Conservation (phyloP, 2,797 vertebrate genomes). For the Falco rusticolus region DNA sequence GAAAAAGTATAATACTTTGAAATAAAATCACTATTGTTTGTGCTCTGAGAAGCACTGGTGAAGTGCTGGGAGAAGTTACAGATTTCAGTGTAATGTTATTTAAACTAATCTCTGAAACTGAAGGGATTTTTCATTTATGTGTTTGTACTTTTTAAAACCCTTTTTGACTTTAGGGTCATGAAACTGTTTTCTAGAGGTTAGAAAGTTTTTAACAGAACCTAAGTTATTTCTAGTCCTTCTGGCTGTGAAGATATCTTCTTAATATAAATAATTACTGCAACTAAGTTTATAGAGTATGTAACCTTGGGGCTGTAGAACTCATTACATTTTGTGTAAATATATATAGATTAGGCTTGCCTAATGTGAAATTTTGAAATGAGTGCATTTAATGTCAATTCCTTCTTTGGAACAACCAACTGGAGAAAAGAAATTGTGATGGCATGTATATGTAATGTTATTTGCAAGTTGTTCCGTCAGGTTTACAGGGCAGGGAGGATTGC, state of each 20-base stretch:
- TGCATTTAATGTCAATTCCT: background rate
- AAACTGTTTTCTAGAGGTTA: background rate
- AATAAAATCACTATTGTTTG: background rate
- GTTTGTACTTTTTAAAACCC: background rate
- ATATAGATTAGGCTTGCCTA: background rate
- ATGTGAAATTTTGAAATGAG: background rate
- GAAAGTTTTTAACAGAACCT: background rate
- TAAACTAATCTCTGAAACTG: background rate
- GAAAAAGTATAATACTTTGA: background rate
- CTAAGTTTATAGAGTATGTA: background rate
- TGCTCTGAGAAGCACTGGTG: background rate
- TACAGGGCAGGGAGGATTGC: background rate
- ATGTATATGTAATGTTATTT: background rate
- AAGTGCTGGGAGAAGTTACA: background rate
- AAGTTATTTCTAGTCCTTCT: background rate
- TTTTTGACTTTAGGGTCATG: background rate
- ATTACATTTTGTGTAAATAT: background rate
- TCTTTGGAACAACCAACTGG: background rate
- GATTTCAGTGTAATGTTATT: background rate
- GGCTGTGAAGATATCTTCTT: background rate
- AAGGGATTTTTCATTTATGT: background rate
- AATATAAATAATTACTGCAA: background rate
- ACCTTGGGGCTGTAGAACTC: background rate
- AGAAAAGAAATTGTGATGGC: background rate
- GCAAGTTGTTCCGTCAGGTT: background rate